Evolutionary conservation across 1,140 invertebrate genomes (phyloP).

Genomic region (Drosophila repletoides): DNA sequence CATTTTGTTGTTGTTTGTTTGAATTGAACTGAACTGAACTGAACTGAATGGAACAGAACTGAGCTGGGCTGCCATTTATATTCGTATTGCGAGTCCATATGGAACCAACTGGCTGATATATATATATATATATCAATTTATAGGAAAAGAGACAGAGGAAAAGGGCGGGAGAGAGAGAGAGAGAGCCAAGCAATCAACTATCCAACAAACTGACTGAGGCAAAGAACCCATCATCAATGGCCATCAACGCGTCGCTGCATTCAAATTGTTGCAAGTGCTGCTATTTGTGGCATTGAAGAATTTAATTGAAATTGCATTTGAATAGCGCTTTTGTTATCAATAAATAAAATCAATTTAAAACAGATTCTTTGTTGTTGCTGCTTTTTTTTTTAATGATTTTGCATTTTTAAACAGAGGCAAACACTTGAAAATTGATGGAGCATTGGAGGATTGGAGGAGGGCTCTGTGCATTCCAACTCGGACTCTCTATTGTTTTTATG

Average conservation of each 20-base stretch:
- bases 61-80: constrained; percentile 24
- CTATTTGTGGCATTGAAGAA: constrained; percentile 45
- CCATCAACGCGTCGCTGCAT: constrained; percentile 26
- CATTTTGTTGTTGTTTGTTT: constrained; percentile 16
- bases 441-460: not conserved
- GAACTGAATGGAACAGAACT: too few species aligned
- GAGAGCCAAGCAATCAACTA: constrained; percentile 32
- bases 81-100: constrained; percentile 21
- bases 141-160: too few species aligned
- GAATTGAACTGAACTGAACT: too few species aligned
- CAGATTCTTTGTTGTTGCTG: constrained; percentile 22
- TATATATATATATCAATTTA: too few species aligned
- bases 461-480: constrained; percentile 39
- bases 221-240: constrained; percentile 53
- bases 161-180: not conserved
- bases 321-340: constrained; percentile 58
- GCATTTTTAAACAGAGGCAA: constrained; percentile 7
- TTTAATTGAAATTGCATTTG: constrained; percentile 79
- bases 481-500: constrained; percentile 67
- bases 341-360: constrained; percentile 77
- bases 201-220: constrained; percentile 14
- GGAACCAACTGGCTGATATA: constrained; percentile 23
- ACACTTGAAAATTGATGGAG: constrained; percentile 22
- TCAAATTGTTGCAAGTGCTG: constrained; percentile 38
- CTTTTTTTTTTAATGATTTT: constrained; percentile 9